Percentiles rank a stretch among this genome's conserved stretches.
Conservation (phyloP, 2,113 vertebrate genomes). For the Ploceus nigricollis region DNA sequence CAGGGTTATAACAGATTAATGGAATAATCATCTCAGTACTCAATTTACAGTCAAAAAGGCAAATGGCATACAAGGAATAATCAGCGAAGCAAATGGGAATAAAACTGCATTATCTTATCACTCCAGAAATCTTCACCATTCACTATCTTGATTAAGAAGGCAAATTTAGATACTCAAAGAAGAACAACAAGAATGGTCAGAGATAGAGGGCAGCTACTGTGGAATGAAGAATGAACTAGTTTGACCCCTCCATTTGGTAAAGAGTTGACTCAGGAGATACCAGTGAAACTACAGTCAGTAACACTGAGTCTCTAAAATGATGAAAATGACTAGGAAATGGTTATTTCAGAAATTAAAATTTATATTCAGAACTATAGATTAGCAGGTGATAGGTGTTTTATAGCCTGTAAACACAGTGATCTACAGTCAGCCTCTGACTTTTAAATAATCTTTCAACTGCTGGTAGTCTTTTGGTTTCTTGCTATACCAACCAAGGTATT, state of each 20-base stretch:
- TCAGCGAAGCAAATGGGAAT: not conserved
- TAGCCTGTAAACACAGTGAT: not conserved
- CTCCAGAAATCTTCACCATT: not conserved
- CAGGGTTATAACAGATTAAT: not conserved
- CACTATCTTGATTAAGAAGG: not conserved
- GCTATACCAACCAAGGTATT: not conserved
- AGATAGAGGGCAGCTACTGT: not conserved
- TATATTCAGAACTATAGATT: not conserved
- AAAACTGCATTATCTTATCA: not conserved
- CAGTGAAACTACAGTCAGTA: not conserved
- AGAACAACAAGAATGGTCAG: not conserved
- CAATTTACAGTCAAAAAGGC: not conserved
- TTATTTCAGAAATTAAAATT: not conserved
- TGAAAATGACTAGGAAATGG: not conserved
- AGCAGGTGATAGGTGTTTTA: not conserved
- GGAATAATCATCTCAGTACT: not conserved
- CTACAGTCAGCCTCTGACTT: not conserved
- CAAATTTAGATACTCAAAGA: not conserved
- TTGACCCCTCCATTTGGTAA: not conserved
- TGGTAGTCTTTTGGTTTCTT: not conserved
- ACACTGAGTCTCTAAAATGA: not conserved
- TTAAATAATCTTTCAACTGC: not conserved
- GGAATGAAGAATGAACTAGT: not conserved
- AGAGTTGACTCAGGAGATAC: not conserved
- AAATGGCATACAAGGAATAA: not conserved